Base-by-base conservation (phyloP, 2,888 invertebrate genomes). In the Rhabditoides inermis region DNA sequence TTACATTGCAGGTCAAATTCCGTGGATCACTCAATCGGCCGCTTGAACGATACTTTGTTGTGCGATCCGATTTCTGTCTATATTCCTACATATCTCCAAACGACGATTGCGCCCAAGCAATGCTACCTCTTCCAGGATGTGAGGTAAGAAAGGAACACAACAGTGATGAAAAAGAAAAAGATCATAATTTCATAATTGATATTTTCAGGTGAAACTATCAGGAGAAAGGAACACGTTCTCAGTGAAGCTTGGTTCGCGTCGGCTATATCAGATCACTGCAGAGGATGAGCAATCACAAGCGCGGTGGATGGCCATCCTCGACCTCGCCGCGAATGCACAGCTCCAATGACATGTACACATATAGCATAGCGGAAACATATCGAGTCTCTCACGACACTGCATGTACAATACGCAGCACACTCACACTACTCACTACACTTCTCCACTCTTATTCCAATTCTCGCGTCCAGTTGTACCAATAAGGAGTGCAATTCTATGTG, bases 111-210 rank as follows among this genome's bases (percentile, higher is more conserved):
- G 75, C 75, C 6, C 44, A 71, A 15, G 58, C 70, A 3, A 74
- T 75, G 71, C 58, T 75, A 5, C 75, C 75, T 0, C 60, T 75
- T 10, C 63, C 75, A 5, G 75, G 75, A 2, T 72, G 73, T 47
- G 70, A 72, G 41, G 55, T 69, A 18, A 47, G 52, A 23, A 53
- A 49, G 30, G n/a, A n/a, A n/a, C n/a, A n/a, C n/a, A n/a, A n/a
- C 18, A 44, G 6, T 10, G 22, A 10, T 44, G 6, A 10, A 44
- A 12, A 26, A n/a, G 23, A 26, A 44, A 18, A 25, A 18, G 26
- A 27, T 7, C 20, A 20, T 10, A 18, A 30, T 10, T 28, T n/a
- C n/a, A 10, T 28, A 10, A 18, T 15, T 15, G n/a, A 5, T 15
- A 30, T 28, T 32, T 20, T 18, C 10, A 26, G n/a, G 61, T 64